Base-by-base conservation (phyloP, 2,797 vertebrate genomes). In the Channallabes apus region DNA sequence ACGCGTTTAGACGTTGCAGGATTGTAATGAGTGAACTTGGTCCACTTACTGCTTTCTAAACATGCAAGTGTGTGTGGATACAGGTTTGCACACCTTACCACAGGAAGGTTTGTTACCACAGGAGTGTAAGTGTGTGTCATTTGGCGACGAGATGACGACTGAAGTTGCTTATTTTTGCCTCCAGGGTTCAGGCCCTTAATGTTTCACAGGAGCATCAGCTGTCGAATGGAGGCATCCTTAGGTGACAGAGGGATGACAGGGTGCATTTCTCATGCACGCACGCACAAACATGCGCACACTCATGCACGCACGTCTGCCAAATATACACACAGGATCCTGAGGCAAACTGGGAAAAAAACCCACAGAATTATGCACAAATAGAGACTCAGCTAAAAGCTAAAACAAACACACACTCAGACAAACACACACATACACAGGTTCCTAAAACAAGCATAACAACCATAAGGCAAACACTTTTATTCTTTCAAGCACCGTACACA, bases 131-230 rank as follows among this genome's bases (percentile, higher is more conserved):
- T 75, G 72, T 15, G n/a, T 54, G 46, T 54, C 46, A 18, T 54
- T 54, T 41, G 4, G 35, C 17, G 4, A 15, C 4, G 15, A 46
- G 32, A 41, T 3, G 20, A 46, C n/a, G 20, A 46, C n/a, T 54
- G 15, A 75, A 75, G 51, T 27, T 76, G 73, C 46, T 75, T 75
- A 27, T 54, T 56, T 20, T 75, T n/a, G n/a, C 54, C 54, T 76
- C 46, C 12, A 58, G 17, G 32, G 73, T 77, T 73, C 51, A 20
- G 32, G 18, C 18, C 0, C 18, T 77, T 77, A 77, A 20, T 58
- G 27, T 58, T 77, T 58, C 54, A 22, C 6, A 58, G 18, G 54
- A 77, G 75, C 29, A 77, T 17, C 11, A 35, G 8, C 18, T 77
- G 27, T 77, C 51, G 22, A 32, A 22, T 24, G 18, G 4, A 59